Conservation (phyloP, 2,888 invertebrate genomes). For the Masnerella sp. region DNA sequence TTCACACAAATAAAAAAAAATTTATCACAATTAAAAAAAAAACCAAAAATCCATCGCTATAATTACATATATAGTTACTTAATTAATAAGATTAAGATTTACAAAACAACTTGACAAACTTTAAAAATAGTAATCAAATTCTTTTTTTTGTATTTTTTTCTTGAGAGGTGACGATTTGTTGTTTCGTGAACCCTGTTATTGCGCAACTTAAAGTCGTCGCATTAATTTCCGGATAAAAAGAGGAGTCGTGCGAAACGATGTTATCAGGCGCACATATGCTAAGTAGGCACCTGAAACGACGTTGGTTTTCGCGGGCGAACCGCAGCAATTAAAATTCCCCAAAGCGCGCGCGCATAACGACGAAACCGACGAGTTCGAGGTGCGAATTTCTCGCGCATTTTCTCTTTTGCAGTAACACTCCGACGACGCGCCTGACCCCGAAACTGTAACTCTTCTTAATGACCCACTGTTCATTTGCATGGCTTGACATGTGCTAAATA, state of each 20-base stretch:
- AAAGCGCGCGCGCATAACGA: slow-evolving; percentile 29
- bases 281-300: neutral
- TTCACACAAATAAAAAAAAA: too few relatives aligned
- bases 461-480: slow-evolving; percentile 44
- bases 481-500: slow-evolving; percentile 25
- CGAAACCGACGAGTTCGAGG: slow-evolving; percentile 27
- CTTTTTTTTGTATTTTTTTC: too few relatives aligned
- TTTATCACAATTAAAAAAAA: too few relatives aligned
- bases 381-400: slow-evolving; percentile 47
- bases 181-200: neutral
- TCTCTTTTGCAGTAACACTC: slow-evolving; percentile 47
- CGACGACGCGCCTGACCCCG: slow-evolving; percentile 30
- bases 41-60: too few relatives aligned
- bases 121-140: too few relatives aligned
- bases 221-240: neutral
- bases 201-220: neutral
- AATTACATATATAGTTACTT: too few relatives aligned
- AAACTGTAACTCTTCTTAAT: slow-evolving; percentile 51
- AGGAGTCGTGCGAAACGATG: neutral
- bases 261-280: slow-evolving; percentile 1
- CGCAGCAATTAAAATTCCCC: slow-evolving; percentile 54
- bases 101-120: too few relatives aligned
- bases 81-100: too few relatives aligned
- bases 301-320: neutral
- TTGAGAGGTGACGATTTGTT: too few relatives aligned